These are phyloP conservation scores for Spinus pinus DNA, from an alignment of 2,797 vertebrate species.

Conservation along the genomic window DNA sequence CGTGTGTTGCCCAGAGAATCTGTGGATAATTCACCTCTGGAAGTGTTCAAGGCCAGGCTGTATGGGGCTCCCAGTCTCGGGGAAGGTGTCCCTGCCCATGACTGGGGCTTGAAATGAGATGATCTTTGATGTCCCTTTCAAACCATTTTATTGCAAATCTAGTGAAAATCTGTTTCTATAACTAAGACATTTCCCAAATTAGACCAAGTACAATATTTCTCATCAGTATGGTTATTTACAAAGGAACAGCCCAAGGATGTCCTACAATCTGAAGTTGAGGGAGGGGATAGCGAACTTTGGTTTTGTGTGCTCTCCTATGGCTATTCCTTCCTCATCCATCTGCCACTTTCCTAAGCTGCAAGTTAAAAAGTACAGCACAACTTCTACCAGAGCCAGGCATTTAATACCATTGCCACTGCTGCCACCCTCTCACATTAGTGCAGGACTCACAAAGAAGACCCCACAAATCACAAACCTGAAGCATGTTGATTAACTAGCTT, in stretches of 20 bases:
- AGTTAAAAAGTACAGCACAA: background rate
- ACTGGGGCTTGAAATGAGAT: accelerated
- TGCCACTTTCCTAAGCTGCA: background rate
- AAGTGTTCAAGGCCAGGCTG: background rate
- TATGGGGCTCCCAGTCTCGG: too few relatives aligned
- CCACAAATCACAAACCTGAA: background rate
- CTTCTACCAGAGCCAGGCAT: background rate
- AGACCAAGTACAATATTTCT: background rate
- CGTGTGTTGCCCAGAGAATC: accelerated
- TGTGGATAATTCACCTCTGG: accelerated
- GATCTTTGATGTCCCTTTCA: background rate
- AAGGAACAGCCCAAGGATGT: background rate
- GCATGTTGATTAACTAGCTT: background rate
- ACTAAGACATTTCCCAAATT: background rate
- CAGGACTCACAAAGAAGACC: background rate
- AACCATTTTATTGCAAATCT: background rate
- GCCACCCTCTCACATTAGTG: too few relatives aligned
- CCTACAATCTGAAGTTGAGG: background rate
- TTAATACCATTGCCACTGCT: background rate
- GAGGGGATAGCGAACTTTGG: accelerated
- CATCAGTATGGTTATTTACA: background rate
- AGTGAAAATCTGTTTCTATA: background rate
- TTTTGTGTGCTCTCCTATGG: background rate
- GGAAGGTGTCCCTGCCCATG: accelerated
- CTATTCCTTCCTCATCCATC: background rate